These are phyloP conservation scores for Oxyscelio sp. DNA, from an alignment of 2,888 invertebrate species.

Conservation along the genomic window DNA sequence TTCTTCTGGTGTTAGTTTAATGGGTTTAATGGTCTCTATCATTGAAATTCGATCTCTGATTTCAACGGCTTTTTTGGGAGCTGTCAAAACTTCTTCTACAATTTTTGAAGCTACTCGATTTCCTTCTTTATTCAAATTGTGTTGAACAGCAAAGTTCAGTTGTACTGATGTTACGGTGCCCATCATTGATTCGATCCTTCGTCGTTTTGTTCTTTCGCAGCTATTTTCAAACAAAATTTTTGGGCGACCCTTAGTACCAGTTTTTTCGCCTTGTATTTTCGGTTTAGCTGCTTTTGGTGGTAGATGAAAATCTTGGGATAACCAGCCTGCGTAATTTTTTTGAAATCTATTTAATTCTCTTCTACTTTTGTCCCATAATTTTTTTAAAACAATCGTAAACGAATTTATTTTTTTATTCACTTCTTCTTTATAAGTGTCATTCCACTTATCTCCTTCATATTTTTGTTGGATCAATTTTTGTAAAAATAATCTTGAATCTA, in stretches of 20 bases:
- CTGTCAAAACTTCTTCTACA: conserved; percentile 9
- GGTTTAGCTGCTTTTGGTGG: too few relatives aligned
- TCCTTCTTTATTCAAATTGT: conserved; percentile 3
- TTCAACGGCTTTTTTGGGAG: background rate
- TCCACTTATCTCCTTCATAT: too few relatives aligned
- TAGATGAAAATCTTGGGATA: background rate
- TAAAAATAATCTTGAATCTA: too few relatives aligned
- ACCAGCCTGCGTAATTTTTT: background rate
- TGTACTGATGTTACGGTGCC: background rate
- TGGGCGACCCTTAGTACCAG: conserved; percentile 1
- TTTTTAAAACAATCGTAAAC: too few relatives aligned
- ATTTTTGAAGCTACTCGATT: background rate
- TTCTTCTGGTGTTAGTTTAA: conserved; percentile 17
- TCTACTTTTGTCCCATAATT: too few relatives aligned
- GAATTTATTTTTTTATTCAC: too few relatives aligned
- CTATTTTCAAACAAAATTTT: conserved; percentile 10
- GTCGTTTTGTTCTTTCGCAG: background rate
- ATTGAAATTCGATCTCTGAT: background rate
- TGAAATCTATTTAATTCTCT: too few relatives aligned
- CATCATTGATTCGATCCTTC: background rate
- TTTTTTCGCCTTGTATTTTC: background rate
- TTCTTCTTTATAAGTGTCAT: too few relatives aligned
- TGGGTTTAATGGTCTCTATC: background rate
- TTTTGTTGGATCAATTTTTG: too few relatives aligned
- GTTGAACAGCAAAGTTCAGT: conserved; percentile 13